phyloP scores from a whole-genome alignment of 2,888 invertebrate genomes.

The Melitaea athalia region DNA sequence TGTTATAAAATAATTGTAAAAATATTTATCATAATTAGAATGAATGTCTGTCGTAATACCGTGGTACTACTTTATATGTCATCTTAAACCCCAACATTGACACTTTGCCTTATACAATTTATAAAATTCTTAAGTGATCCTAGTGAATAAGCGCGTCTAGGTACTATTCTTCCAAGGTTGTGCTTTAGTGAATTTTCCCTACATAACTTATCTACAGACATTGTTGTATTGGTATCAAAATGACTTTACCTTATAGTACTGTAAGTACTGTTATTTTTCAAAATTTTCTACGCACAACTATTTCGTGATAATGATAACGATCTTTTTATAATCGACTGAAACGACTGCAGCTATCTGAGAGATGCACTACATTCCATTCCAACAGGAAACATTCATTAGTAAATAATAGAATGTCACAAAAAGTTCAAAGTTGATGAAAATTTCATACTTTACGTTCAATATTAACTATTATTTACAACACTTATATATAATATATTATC shows the following conservation, averaged over 20 bases:
- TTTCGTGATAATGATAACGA: conserved; percentile 66
- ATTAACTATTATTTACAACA: too few relatives aligned
- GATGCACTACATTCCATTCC: conserved; percentile 14
- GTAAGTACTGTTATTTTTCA: conserved; percentile 64
- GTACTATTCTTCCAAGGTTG: conserved; percentile 82
- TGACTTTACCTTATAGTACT: conserved; percentile 53
- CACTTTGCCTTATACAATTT: conserved; percentile 80
- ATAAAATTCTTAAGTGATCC: conserved; percentile 72
- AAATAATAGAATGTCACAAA: not conserved
- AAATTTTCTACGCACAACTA: conserved; percentile 78
- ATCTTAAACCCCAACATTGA: conserved; percentile 74
- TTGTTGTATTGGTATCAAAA: conserved; percentile 50
- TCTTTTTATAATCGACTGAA: conserved; percentile 54
- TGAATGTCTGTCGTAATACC: conserved; percentile 32
- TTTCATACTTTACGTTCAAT: too few relatives aligned
- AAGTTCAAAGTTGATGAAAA: too few relatives aligned
- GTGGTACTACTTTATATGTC: conserved; percentile 41
- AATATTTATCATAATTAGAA: conserved; percentile 27
- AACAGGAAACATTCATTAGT: not conserved
- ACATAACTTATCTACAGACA: conserved; percentile 46
- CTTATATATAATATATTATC: too few relatives aligned
- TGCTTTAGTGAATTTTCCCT: conserved; percentile 79
- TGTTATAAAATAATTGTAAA: conserved; percentile 20
- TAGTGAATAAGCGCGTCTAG: conserved; percentile 78
- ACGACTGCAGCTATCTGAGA: conserved; percentile 48